Base-by-base conservation (phyloP, 2,888 invertebrate species). In the Mythimna albipuncta region DNA sequence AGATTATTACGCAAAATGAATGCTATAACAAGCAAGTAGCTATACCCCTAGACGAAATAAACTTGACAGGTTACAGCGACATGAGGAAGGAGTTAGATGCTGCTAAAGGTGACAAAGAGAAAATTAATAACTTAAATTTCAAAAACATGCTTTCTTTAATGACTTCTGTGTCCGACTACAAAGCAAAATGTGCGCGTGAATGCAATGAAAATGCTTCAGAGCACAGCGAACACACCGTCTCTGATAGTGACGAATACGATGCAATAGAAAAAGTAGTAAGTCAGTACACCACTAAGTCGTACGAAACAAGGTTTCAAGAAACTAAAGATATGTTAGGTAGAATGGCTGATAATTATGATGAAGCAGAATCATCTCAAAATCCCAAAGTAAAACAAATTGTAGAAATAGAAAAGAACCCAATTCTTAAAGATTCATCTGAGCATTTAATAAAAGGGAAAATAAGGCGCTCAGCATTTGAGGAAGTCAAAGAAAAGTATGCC, bases 291-390 rank as follows among this genome's bases (percentile, higher is more conserved):
- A 89, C 93, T 57, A 96, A 96, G 81, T 91, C 95, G 32, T 96
- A 95, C 64, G 95, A 95, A 85, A 94, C 92, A 2, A 90, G 95
- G 81, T 96, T 85, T 81, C 91, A 94, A 83, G 95, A 96, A 86
- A 96, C 95, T 13, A 93, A 94, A 79, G 91, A 93, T n/a, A 93
- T 96, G 94, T 89, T 96, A 6, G 79, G 86, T 3, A 91, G 92
- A 82, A 85, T 96, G 87, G 95, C 96, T 21, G 94, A 95, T 79
- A 87, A 84, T 59, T 92, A 91, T 71, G 95, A 96, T 5, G 88
- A 92, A 55, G 88, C 89, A 26, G 83, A 86, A 50, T 64, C 70
- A 54, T 79, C 77, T 73, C 69, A 73, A 59, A 50, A 66, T 16
- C 62, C 74, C 6, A 79, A 84, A 55, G 54, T 67, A 32, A 78